These are phyloP conservation scores for Athrips mouffetella DNA, from an alignment of 2,888 invertebrate genomes.

Conservation along the genomic window DNA sequence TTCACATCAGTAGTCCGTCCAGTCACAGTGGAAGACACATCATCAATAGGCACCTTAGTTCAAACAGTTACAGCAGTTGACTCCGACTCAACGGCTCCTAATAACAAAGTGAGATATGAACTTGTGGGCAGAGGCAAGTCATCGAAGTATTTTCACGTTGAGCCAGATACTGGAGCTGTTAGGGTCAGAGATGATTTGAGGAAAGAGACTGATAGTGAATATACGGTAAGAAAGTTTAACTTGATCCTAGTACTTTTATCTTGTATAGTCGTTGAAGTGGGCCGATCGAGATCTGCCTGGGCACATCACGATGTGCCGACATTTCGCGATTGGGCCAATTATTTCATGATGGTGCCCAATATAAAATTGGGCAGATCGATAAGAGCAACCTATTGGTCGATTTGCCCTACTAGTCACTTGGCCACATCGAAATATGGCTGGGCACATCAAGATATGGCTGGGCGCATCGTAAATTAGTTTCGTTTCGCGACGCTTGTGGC, in stretches of 20 bases:
- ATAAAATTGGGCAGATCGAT: too few relatives aligned
- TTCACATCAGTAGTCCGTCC: conserved; percentile 91
- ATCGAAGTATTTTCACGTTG: conserved; percentile 91
- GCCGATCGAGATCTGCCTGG: too few relatives aligned
- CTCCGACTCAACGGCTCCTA: conserved; percentile 90
- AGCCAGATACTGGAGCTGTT: conserved; percentile 89
- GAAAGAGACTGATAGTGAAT: conserved; percentile 92
- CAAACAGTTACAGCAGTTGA: conserved; percentile 89
- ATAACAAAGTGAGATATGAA: conserved; percentile 88
- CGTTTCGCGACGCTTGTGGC: too few relatives aligned
- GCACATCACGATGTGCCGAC: too few relatives aligned
- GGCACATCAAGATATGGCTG: too few relatives aligned
- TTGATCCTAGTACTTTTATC: neutral
- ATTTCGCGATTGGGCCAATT: too few relatives aligned
- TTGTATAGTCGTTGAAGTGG: too few relatives aligned
- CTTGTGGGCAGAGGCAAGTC: conserved; percentile 90
- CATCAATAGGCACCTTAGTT: conserved; percentile 88
- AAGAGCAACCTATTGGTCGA: too few relatives aligned
- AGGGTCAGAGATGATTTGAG: conserved; percentile 89
- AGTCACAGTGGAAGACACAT: conserved; percentile 89
- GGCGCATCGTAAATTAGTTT: too few relatives aligned
- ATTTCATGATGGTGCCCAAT: too few relatives aligned
- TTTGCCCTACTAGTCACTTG: too few relatives aligned
- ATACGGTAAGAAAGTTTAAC: conserved; percentile 79
- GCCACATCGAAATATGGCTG: too few relatives aligned